phyloP scores from a whole-genome alignment of 2,888 invertebrate species.

The Eupithecia subumbrata region DNA sequence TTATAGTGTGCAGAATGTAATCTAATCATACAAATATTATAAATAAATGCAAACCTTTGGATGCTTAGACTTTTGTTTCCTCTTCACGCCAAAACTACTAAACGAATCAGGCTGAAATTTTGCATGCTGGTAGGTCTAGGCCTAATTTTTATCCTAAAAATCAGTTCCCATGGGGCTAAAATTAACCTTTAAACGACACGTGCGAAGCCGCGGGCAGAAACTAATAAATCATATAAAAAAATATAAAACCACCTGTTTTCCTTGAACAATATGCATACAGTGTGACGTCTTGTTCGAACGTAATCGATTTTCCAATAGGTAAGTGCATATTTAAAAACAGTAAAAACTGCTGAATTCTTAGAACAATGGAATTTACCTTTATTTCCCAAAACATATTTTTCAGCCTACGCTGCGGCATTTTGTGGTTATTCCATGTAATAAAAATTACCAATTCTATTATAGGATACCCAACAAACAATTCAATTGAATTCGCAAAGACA shows the following conservation, averaged over 20 bases:
- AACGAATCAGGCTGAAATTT: no score
- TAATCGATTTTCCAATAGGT: slow-evolving; percentile 4
- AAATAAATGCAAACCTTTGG: no score
- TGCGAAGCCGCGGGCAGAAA: no score
- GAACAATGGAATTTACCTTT: neutral
- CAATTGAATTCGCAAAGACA: neutral
- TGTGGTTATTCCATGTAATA: neutral
- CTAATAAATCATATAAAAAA: neutral
- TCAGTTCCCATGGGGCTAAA: no score
- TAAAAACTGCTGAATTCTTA: neutral
- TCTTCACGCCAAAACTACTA: no score
- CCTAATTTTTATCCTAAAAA: no score
- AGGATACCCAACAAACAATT: neutral
- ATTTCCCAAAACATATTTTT: neutral
- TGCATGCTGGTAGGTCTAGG: no score
- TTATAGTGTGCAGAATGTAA: no score
- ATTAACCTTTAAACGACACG: no score
- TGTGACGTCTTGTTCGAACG: neutral
- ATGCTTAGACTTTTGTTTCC: no score
- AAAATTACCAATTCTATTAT: neutral
- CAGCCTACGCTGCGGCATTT: neutral
- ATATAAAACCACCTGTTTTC: slow-evolving; percentile 14
- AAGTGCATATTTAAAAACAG: neutral
- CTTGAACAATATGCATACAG: neutral
- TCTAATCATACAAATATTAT: no score